These are phyloP conservation scores for Hippopotamus amphibius DNA, from an alignment of 2,113 vertebrate genomes.

Conservation along the genomic window DNA sequence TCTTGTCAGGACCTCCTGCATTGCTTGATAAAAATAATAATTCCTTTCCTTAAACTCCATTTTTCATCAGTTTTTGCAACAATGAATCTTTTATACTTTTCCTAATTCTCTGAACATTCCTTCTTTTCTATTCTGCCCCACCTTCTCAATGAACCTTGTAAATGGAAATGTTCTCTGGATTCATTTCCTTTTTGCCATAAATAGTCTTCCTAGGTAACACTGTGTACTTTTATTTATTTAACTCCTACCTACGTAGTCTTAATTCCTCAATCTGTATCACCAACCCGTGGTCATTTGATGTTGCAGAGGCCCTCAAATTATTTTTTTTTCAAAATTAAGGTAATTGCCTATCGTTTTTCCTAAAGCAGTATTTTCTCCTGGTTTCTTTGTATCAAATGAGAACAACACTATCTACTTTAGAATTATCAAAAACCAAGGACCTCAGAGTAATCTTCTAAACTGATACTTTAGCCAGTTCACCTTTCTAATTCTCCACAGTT, in stretches of 20 bases:
- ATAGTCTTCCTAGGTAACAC: background rate
- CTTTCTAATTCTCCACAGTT: background rate
- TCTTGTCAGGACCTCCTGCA: background rate
- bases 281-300: background rate
- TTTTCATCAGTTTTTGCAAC: background rate
- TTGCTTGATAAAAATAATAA: background rate
- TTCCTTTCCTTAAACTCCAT: background rate
- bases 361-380: background rate
- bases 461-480: background rate
- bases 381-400: background rate
- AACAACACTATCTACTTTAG: background rate
- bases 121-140: background rate
- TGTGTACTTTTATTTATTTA: background rate
- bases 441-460: background rate
- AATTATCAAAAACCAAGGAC: background rate
- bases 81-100: background rate
- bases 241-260: background rate
- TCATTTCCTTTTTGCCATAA: background rate
- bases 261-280: background rate
- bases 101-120: background rate
- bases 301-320: background rate
- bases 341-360: background rate
- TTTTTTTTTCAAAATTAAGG: background rate
- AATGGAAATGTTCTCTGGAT: background rate
- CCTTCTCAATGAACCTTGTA: background rate